These are phyloP conservation scores for Hirtodrosophila duncani DNA, from an alignment of 2,888 invertebrate genomes.

Conservation along the genomic window DNA sequence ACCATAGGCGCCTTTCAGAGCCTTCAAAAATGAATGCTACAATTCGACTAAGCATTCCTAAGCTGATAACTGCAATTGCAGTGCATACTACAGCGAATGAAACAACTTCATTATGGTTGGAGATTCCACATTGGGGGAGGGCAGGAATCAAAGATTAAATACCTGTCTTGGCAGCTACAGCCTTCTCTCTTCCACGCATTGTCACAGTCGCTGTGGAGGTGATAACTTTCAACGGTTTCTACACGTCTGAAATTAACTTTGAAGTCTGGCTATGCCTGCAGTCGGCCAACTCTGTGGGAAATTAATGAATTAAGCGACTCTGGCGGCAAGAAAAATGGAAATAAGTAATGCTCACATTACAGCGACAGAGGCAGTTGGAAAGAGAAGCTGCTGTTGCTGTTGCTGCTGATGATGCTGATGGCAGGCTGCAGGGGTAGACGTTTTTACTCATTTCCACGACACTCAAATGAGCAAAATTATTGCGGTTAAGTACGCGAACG, in stretches of 20 bases:
- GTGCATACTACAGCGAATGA: no score
- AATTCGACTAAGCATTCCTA: no score
- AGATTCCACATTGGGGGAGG: no score
- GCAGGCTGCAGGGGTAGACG: conserved; percentile 49
- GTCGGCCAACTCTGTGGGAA: conserved; percentile 57
- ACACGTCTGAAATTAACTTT: conserved; percentile 65
- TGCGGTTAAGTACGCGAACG: conserved; percentile 71
- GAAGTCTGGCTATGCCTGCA: conserved; percentile 22
- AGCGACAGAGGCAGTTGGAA: conserved; percentile 48
- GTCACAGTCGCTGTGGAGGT: conserved; percentile 42
- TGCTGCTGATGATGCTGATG: conserved; percentile 22
- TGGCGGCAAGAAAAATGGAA: conserved; percentile 54
- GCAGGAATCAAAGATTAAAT: neutral
- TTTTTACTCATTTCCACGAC: conserved; percentile 73
- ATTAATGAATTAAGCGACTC: conserved; percentile 66
- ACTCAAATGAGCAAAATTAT: conserved; percentile 74
- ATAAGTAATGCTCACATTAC: conserved; percentile 72
- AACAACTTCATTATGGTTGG: no score
- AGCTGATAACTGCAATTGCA: no score
- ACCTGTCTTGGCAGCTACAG: no score
- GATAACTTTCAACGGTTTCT: conserved; percentile 73
- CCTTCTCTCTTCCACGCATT: conserved; percentile 16
- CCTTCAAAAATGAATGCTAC: no score
- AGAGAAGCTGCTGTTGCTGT: conserved; percentile 23
- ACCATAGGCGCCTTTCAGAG: no score